phyloP scores from a whole-genome alignment of 1,140 invertebrate species.

The Calycopis cecrops region DNA sequence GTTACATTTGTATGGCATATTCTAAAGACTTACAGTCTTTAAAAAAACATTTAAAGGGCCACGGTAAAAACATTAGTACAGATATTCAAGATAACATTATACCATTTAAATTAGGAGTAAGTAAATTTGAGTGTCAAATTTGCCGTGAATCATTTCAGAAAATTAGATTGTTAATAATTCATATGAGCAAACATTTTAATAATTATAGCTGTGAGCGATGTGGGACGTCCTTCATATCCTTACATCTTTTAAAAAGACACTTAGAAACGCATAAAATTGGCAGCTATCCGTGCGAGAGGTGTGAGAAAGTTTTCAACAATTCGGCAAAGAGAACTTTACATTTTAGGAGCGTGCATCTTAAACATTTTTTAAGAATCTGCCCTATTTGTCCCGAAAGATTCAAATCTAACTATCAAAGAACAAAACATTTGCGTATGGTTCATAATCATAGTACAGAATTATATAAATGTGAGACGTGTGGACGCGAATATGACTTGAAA shows the following conservation, averaged over 20 bases:
- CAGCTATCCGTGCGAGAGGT: slow-evolving; percentile 51
- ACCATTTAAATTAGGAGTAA: slow-evolving; percentile 45
- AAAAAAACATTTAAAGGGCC: slow-evolving; percentile 47
- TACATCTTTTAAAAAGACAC: slow-evolving; percentile 61
- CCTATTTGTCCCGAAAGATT: slow-evolving; percentile 58
- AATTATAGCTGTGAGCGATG: slow-evolving; percentile 65
- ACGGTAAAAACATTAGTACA: slow-evolving; percentile 42
- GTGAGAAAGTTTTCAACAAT: slow-evolving; percentile 57
- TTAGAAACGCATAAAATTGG: slow-evolving; percentile 59
- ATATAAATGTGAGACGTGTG: slow-evolving; percentile 53
- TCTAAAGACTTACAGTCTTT: slow-evolving; percentile 31
- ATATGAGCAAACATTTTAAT: slow-evolving; percentile 64
- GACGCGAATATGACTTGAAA: slow-evolving; percentile 47
- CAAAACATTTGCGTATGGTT: slow-evolving; percentile 47
- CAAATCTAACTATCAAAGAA: slow-evolving; percentile 52
- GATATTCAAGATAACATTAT: slow-evolving; percentile 50
- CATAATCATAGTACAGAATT: slow-evolving; percentile 44
- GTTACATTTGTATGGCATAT: slow-evolving; percentile 40
- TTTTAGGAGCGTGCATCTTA: slow-evolving; percentile 44
- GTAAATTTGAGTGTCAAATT: slow-evolving; percentile 47
- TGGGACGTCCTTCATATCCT: slow-evolving; percentile 68
- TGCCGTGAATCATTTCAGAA: slow-evolving; percentile 43
- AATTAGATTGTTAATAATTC: slow-evolving; percentile 47
- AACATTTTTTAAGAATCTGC: slow-evolving; percentile 41
- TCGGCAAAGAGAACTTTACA: slow-evolving; percentile 42